Base-by-base conservation (phyloP, 53 echinoderm and acorn worm species). In the Pentamera pediparva region DNA sequence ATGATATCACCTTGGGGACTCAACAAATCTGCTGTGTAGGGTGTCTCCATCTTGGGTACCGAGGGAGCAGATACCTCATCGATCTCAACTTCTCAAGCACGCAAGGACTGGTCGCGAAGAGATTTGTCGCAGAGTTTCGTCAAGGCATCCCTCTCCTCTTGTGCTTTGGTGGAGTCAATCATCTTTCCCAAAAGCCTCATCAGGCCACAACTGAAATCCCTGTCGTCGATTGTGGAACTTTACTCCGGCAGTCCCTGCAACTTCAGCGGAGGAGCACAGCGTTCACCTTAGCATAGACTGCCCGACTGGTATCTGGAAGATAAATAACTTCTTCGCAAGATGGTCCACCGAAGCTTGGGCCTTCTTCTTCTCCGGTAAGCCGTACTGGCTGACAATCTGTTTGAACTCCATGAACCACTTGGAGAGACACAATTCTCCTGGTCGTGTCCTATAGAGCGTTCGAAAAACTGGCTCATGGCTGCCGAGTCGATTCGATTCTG, bases 301-400 rank as follows among this genome's bases (percentile, higher is more conserved):
- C 4, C 22, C 69, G 15, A 13, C 12, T 43, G 5, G 37, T 15
- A 5, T 39, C 45, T 6, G 69, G 45, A 20, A 69, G 27, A 21
- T 47, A 69, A 40, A 69, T 43, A 6, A 69, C 69, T 41, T 69
- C 69, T 28, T 69, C 45, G 4, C 69, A n/a, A 69, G 45, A 32
- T 69, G 69, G 25, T 39, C 69, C 7, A 69, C 47, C 43, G 43
- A 69, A 12, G 69, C 45, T 18, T 69, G 69, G 12, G 45, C 69
- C n/a, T 69, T 69, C 25, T 69, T 47, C 21, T 24, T 40, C 4
- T 41, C 45, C 11, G 26, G 0, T 11, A 69, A 22, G 8, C 25
- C 6, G 45, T 69, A 45, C 4, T 40, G 41, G 0, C 27, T 18
- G 9, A 69, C 32, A 1, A 69, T 22, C 9, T 69, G 41, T 5